Base-by-base conservation (phyloP, 2,888 invertebrate species). In the Apotomis turbidana region DNA sequence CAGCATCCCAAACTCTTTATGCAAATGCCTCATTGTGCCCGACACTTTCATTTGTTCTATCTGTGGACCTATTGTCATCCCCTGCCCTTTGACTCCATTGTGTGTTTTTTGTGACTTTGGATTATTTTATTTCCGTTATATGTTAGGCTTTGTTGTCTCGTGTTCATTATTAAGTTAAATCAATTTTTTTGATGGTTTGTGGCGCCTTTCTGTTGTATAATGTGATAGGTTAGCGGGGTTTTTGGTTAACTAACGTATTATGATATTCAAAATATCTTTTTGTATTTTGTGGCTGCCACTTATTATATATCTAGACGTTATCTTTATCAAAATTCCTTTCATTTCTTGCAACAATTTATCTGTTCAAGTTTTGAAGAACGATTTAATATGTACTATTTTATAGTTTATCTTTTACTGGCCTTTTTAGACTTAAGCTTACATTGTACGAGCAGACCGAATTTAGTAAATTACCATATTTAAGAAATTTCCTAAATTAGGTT, bases 91-190 rank as follows among this genome's bases (percentile, higher is more conserved):
- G 93, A 91, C 93, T 91, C 90, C 75, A 93, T 93, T 93, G 93
- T 93, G 80, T 89, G 85, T 91, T 93, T 93, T 92, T 93, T 93
- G 89, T 91, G 83, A 85, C 85, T 82, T 81, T 84, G 87, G 91
- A 92, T 91, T 88, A 93, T 92, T 93, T 93, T 90, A 93, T 93
- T 91, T 93, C 92, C 93, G 91, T 90, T 91, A 87, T 86, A 83
- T 85, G 82, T 85, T 86, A 82, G 76, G 80, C 83, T 90, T 87
- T 90, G 87, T 88, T 88, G 86, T 84, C 81, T 85, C 83, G 82
- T 84, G 82, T 82, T 80, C 78, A 81, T 86, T 86, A 85, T 84
- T 83, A 80, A 80, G 81, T 83, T 80, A 75, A 79, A 74, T 70
- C 66, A 73, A 68, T 72, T 66, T 59, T 72, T 63, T 68, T 38